A percentile compares a stretch with the other conserved stretches of the same genome.
phyloP scores from a whole-genome alignment of 1,140 invertebrate species.

The Anastatus disparis region DNA sequence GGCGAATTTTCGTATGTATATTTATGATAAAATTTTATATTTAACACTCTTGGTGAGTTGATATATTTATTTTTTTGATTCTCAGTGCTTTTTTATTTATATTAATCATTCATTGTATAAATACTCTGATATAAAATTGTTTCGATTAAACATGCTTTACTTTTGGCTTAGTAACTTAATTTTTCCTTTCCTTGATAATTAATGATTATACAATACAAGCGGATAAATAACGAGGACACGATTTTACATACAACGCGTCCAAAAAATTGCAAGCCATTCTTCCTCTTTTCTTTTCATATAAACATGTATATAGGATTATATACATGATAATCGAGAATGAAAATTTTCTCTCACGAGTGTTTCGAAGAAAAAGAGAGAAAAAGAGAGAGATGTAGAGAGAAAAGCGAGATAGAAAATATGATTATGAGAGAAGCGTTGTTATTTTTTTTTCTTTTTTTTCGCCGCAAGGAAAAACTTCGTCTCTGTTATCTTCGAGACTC shows the following conservation, averaged over 20 bases:
- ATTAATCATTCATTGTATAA: too few relatives aligned
- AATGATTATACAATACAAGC: background rate
- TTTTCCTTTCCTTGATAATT: background rate
- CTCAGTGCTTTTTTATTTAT: too few relatives aligned
- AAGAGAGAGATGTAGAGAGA: constrained; percentile 8
- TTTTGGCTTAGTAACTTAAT: constrained; percentile 25
- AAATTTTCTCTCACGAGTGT: background rate
- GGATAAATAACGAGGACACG: constrained; percentile 2
- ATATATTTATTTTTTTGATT: too few relatives aligned
- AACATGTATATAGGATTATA: too few relatives aligned
- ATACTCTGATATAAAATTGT: too few relatives aligned
- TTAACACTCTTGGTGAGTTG: too few relatives aligned
- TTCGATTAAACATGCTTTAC: too few relatives aligned
- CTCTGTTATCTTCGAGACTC: background rate
- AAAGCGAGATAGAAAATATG: constrained; percentile 11
- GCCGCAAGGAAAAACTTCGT: constrained; percentile 13
- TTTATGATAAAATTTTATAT: too few relatives aligned
- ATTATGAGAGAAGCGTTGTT: background rate
- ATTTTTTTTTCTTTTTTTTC: constrained; percentile 9
- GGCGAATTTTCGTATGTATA: too few relatives aligned
- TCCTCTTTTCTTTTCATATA: too few relatives aligned
- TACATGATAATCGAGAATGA: constrained; percentile 2
- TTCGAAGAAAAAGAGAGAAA: background rate
- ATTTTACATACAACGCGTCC: constrained; percentile 16
- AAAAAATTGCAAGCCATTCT: constrained; percentile 1